Conservation (phyloP, 2,797 vertebrate genomes). For the Chiloscyllium punctatum region DNA sequence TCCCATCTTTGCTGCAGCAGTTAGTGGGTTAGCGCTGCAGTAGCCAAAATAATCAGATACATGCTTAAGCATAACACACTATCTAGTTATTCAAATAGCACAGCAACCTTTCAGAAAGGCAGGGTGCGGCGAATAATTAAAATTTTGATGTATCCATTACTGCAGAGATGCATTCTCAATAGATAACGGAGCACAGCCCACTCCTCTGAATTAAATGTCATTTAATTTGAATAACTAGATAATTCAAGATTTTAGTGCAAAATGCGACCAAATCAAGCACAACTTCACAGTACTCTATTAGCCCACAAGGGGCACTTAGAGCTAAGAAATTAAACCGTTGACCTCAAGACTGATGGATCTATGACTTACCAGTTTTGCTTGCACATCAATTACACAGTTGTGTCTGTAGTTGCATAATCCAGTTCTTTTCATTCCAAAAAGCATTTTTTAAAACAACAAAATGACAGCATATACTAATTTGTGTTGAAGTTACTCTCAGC, state of each 20-base stretch:
- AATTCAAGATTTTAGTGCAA: not conserved
- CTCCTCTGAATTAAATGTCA: not conserved
- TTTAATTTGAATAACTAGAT: not conserved
- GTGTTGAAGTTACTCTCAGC: not conserved
- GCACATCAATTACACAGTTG: not conserved
- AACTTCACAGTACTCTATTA: not conserved
- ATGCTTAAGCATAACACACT: not conserved
- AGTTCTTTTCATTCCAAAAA: not conserved
- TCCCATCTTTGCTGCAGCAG: not conserved
- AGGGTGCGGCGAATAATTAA: not conserved
- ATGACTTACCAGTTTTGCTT: slow-evolving; percentile 17
- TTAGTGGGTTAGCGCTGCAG: slow-evolving; percentile 23
- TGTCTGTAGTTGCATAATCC: not conserved
- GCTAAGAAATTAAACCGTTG: not conserved
- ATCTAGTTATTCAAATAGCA: slow-evolving; percentile 15
- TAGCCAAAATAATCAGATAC: not conserved
- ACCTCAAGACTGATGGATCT: not conserved
- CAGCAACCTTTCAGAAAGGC: not conserved
- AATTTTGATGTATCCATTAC: not conserved
- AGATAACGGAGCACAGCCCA: not conserved
- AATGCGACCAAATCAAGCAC: not conserved
- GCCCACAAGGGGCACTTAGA: not conserved
- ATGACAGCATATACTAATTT: not conserved
- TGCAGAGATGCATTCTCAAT: slow-evolving; percentile 13
- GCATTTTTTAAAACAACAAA: slow-evolving; percentile 5